Base-by-base conservation (phyloP, 64 coral and sea anemone genomes). In the Actinia equina region DNA sequence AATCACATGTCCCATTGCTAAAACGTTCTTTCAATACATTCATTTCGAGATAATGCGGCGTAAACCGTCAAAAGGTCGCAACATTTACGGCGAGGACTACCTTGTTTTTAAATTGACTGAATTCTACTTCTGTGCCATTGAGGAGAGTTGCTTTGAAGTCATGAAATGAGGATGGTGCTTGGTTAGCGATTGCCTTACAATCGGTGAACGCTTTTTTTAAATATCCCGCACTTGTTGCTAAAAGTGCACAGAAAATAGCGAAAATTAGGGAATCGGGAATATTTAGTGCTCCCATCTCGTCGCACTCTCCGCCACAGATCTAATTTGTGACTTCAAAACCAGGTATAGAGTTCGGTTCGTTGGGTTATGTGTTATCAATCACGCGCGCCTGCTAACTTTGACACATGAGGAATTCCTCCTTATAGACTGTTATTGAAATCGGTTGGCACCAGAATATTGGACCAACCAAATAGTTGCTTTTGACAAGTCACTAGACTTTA, bases 1-100 rank as follows among this genome's bases (percentile, higher is more conserved):
- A 87, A 14, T 74, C 19, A n/a, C 95, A 94, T 22, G 25, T 44
- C 7, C 89, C 80, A 9, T 89, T 78, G 41, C 76, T 57, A 8
- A 43, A 58, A 17, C 88, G 71, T 23, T 80, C 54, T 54, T 84
- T 3, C 25, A 85, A 85, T 57, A 85, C 52, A 85, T 85, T 98
- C 91, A 98, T 19, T 80, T 93, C 55, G 54, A 65, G 86, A 59
- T 98, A 98, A 6, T 98, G 80, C 59, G 41, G 26, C 0, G 95
- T 88, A 51, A 88, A 86, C 42, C 82, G 81, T 88, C 95, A 98
- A 71, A 89, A 98, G 7, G 91, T 93, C 14, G 95, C 91, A 2
- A 98, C 95, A 19, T 98, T 98, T 3, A 90, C 49, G 3, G 82
- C 71, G 15, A 98, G 71, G 17, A 86, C 77, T 8, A 98, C 74